Evolutionary conservation across 2,113 vertebrate genomes (phyloP).

Genomic region (Stercorarius parasiticus): DNA sequence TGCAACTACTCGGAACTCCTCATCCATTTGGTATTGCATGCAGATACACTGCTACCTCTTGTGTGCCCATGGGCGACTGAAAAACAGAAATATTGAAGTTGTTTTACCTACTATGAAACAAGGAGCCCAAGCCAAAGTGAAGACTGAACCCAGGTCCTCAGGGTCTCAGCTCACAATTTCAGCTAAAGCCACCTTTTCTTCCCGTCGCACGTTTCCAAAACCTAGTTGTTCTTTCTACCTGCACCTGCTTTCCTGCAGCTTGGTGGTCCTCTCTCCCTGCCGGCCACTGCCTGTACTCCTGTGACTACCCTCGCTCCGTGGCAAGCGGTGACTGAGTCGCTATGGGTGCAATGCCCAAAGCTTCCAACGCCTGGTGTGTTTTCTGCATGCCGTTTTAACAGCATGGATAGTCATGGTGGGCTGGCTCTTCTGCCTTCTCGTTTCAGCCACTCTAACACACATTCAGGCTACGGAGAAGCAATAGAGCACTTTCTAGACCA

Average conservation of each 20-base stretch:
- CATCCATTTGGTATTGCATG: background rate
- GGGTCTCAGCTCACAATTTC: background rate
- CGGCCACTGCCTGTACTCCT: background rate
- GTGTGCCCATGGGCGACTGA: rapidly evolving
- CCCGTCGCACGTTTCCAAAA: background rate
- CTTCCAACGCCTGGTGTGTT: background rate
- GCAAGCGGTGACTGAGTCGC: rapidly evolving
- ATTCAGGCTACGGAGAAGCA: background rate
- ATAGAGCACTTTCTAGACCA: background rate
- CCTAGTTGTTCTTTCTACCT: background rate
- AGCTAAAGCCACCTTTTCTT: background rate
- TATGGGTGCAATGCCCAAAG: background rate
- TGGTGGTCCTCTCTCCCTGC: background rate
- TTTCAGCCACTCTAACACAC: background rate
- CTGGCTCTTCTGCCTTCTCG: background rate
- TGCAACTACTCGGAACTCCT: background rate
- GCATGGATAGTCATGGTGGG: background rate
- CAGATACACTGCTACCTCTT: background rate
- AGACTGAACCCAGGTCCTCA: background rate
- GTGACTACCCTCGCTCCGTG: background rate
- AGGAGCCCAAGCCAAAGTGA: background rate
- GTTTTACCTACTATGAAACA: background rate
- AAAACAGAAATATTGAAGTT: background rate
- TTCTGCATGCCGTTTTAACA: background rate
- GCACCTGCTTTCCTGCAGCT: background rate